Conservation (phyloP, 2,888 invertebrate species). For the Euzetes globulus region DNA sequence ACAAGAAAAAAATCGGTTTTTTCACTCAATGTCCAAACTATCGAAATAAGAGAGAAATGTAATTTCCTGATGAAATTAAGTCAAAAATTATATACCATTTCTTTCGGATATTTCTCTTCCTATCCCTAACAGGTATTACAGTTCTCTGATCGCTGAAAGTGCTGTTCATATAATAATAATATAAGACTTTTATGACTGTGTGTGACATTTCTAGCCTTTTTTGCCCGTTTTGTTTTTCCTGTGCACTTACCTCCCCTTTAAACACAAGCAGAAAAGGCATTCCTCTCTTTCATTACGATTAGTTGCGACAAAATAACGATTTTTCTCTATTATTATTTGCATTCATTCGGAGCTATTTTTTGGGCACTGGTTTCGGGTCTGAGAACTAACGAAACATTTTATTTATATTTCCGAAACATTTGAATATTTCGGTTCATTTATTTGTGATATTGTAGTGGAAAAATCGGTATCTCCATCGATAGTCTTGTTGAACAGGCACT, state of each 20-base stretch:
- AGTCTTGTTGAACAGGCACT: not conserved
- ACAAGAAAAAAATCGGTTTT: not conserved
- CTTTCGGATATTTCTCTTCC: not conserved
- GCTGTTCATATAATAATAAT: not conserved
- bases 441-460: not conserved
- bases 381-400: too few species aligned
- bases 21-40: not conserved
- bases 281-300: not conserved
- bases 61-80: slow-evolving; percentile 9
- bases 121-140: not conserved
- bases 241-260: not conserved
- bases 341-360: not conserved
- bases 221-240: not conserved
- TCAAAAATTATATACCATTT: not conserved
- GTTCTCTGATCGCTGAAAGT: not conserved
- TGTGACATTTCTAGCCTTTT: not conserved
- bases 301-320: not conserved
- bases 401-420: too few species aligned
- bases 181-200: not conserved
- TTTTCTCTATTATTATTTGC: not conserved
- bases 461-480: not conserved
- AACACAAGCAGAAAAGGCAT: not conserved
- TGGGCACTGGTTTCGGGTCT: not conserved
- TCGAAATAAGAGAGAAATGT: not conserved
- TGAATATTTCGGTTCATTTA: not conserved